Conservation (phyloP, 2,113 vertebrate species). For the Phrynocephalus versicolor region DNA sequence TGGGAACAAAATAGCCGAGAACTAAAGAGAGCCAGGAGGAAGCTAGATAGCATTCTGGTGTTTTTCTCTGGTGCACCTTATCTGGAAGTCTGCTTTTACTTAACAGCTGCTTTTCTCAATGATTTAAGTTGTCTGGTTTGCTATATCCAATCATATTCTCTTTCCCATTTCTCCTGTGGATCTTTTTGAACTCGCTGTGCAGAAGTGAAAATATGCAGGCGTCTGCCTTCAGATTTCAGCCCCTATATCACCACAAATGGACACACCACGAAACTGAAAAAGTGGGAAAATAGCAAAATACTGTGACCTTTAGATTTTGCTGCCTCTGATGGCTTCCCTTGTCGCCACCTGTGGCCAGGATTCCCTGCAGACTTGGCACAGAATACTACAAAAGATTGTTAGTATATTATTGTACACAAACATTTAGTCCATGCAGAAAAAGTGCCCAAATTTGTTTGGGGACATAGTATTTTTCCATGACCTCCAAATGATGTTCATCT, state of each 20-base stretch:
- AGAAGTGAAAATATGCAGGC: background rate
- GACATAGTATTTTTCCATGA: too few relatives aligned
- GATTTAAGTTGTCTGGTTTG: background rate
- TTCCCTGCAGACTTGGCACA: too few relatives aligned
- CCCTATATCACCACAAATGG: background rate
- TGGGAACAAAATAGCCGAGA: background rate
- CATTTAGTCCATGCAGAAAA: too few relatives aligned
- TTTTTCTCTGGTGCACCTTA: background rate
- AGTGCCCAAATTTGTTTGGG: too few relatives aligned
- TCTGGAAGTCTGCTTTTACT: background rate
- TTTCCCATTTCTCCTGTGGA: too few relatives aligned
- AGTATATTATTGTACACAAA: too few relatives aligned
- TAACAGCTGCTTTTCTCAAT: slow-evolving; percentile 1
- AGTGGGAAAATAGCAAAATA: too few relatives aligned
- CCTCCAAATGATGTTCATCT: too few relatives aligned
- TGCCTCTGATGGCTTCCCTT: too few relatives aligned
- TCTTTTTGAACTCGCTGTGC: background rate
- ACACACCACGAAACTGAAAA: background rate
- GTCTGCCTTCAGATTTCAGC: background rate
- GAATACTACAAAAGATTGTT: too few relatives aligned
- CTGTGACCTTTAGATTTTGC: too few relatives aligned
- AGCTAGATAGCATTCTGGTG: background rate
- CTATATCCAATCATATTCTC: background rate
- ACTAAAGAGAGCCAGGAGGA: background rate
- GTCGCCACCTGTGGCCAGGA: too few relatives aligned